Base-by-base conservation (phyloP, 2,113 vertebrate genomes). In the Smithornis capensis region DNA sequence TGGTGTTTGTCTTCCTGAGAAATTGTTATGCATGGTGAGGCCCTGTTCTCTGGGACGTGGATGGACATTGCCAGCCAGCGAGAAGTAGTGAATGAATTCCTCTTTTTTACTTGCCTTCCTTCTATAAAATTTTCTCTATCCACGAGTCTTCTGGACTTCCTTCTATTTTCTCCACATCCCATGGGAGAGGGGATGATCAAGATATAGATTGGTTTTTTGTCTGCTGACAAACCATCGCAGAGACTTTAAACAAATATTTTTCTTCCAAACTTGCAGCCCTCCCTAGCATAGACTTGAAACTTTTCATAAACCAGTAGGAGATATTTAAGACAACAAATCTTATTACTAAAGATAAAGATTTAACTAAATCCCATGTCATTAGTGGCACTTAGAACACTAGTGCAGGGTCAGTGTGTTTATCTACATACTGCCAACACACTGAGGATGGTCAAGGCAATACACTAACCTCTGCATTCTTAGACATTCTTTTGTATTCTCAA, bases 361-460 rank as follows among this genome's bases (percentile, higher is more conserved):
- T n/a, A n/a, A n/a, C n/a, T 62, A 78, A 65, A 38, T 29, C 19
- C 47, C 44, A 10, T 53, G 31, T 29, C 59, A 42, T 65, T 62
- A 78, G 18, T 27, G 15, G 19, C 31, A 82, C n/a, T 57, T 47
- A 31, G 52, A 75, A 79, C 67, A 56, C 13, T 10, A 52, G 4
- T 4, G 4, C 62, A 56, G 50, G 59, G 56, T 42, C 64, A 42
- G 19, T 23, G 11, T 38, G 7, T 55, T 78, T 44, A 31, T 70
- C 24, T 31, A 40, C 22, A 12, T 1, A 9, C 13, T 55, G 53
- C 19, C 37, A 84, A 37, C 29, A 60, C 15, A 35, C 8, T 24
- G 35, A 68, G 16, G 23, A 38, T 0, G 3, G 29, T 42, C 0
- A 0, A 77, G n/a, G 50, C 18, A 64, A 14, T 12, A 14, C 29